Percentiles rank a stretch among this genome's conserved stretches.
Evolutionary conservation across 2,888 invertebrate species (phyloP).

Genomic region (Candidula unifasciata): DNA sequence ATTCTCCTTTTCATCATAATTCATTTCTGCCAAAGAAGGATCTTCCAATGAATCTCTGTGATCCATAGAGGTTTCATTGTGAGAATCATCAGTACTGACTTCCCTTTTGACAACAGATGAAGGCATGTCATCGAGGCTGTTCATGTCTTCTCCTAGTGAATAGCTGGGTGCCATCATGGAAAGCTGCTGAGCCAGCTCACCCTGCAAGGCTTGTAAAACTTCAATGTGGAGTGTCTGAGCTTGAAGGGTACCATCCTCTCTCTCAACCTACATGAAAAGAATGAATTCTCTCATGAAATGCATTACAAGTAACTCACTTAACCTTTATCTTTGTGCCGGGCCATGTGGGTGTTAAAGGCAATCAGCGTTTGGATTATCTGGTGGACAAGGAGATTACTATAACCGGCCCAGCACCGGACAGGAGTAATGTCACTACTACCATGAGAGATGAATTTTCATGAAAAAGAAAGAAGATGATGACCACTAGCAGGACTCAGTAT

Average conservation of each 20-base stretch:
- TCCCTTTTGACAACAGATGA: slow-evolving; percentile 39
- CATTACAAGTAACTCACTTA: no score
- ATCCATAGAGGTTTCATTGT: slow-evolving; percentile 12
- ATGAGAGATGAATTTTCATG: no score
- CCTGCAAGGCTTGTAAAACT: slow-evolving; percentile 53
- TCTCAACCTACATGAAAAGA: slow-evolving; percentile 42
- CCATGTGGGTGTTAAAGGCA: no score
- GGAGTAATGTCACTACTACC: no score
- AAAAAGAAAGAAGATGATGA: no score
- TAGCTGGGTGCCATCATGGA: slow-evolving; percentile 24
- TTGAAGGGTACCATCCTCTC: slow-evolving; percentile 52
- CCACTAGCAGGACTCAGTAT: no score
- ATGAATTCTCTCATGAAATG: no score
- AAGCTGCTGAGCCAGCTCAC: slow-evolving; percentile 37
- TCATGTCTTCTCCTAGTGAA: slow-evolving; percentile 2
- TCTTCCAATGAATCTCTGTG: background rate
- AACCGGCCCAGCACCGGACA: no score
- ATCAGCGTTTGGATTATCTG: no score
- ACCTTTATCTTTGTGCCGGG: no score
- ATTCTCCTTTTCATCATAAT: background rate
- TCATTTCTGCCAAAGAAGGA: background rate
- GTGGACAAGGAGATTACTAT: no score
- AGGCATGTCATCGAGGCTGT: slow-evolving; percentile 18
- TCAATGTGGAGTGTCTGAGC: slow-evolving; percentile 51
- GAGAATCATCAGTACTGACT: slow-evolving; percentile 6